Evolutionary conservation across 2,113 vertebrate genomes (phyloP).

Genomic region (Pseudois nayaur): DNA sequence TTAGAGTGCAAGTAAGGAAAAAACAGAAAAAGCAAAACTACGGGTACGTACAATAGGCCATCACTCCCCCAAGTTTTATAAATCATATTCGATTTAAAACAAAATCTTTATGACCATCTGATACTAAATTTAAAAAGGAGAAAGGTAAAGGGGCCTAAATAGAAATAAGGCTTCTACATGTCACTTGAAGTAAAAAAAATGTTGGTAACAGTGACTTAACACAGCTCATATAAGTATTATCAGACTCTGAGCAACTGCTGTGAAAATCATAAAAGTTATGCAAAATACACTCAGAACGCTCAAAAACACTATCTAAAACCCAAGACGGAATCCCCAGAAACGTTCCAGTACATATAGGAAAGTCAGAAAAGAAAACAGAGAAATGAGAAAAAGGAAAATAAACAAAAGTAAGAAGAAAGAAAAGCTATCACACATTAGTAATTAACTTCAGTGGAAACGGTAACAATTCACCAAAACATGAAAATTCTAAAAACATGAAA

Average conservation of each 20-base stretch:
- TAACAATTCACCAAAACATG: neutral
- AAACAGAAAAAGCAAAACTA: neutral
- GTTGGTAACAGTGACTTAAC: neutral
- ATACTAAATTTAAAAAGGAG: neutral
- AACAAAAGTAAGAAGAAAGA: neutral
- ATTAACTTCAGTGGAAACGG: neutral
- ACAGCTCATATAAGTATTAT: neutral
- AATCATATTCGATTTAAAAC: neutral
- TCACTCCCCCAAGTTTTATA: neutral
- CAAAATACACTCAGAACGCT: neutral
- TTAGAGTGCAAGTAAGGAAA: neutral
- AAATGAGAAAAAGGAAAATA: neutral
- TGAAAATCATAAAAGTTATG: neutral
- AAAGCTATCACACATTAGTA: neutral
- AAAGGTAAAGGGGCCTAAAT: neutral
- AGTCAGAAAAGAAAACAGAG: neutral
- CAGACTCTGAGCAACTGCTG: neutral
- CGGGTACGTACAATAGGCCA: neutral
- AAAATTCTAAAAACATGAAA: neutral
- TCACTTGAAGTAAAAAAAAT: neutral
- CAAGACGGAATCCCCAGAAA: neutral
- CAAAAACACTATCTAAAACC: neutral
- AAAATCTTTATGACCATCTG: neutral
- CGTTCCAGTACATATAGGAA: neutral
- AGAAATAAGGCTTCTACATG: neutral